A percentile compares a stretch with the other conserved stretches of the same genome.
Conservation (phyloP, 64 coral and sea anemone genomes). For the Montipora cactus region DNA sequence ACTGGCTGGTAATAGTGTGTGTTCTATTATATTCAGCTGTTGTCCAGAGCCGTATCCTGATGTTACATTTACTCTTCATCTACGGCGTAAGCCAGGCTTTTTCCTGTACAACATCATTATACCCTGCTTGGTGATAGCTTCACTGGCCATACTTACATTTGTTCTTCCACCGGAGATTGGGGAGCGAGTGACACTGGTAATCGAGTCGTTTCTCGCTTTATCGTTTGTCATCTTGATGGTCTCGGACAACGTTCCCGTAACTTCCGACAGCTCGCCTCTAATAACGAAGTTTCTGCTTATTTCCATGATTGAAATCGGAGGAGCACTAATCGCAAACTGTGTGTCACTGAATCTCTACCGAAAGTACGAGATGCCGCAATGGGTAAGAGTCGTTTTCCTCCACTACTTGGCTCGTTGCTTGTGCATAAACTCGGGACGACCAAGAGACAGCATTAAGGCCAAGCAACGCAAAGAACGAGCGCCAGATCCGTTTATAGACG, state of each 20-base stretch:
- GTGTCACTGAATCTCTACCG: constrained; percentile 83
- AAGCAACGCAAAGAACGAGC: neutral
- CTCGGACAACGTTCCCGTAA: constrained; percentile 85
- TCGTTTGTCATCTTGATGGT: constrained; percentile 95
- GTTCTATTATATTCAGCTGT: constrained; percentile 86
- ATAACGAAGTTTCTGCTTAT: constrained; percentile 89
- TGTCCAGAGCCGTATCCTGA: constrained; percentile 96
- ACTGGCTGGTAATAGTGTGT: constrained; percentile 64
- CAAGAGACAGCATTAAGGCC: constrained; percentile 40
- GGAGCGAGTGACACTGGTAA: constrained; percentile 89
- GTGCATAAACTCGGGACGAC: constrained; percentile 77
- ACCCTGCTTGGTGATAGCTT: constrained; percentile 91
- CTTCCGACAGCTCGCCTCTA: constrained; percentile 81
- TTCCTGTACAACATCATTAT: constrained; percentile 98
- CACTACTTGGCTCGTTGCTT: constrained; percentile 86
- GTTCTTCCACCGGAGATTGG: constrained; percentile 94
- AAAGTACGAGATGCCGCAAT: constrained; percentile 76
- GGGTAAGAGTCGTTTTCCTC: constrained; percentile 87
- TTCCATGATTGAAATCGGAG: constrained; percentile 91
- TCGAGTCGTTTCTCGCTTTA: constrained; percentile 90
- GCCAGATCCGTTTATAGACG: constrained; percentile 18
- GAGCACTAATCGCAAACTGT: constrained; percentile 88
- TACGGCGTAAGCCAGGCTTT: constrained; percentile 92
- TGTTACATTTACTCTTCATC: constrained; percentile 87
- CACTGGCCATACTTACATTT: constrained; percentile 89